Conservation (phyloP, 2,797 vertebrate genomes). For the Karalla daura region DNA sequence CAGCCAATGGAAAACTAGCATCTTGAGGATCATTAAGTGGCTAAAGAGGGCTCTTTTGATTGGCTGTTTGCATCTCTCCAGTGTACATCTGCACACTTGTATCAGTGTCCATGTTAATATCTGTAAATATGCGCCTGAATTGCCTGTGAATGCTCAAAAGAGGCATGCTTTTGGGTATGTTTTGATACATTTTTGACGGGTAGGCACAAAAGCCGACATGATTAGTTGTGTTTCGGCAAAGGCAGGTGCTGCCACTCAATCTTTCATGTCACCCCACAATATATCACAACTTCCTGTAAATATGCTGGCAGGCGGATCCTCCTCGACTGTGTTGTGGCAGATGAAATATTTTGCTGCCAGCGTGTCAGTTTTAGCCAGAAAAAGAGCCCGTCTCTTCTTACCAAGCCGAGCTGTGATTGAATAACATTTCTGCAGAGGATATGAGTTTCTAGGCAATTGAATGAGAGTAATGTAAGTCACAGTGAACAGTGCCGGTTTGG, state of each 20-base stretch:
- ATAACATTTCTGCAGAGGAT: slow-evolving; percentile 58
- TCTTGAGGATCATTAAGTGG: slow-evolving; percentile 75
- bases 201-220: slow-evolving; percentile 56
- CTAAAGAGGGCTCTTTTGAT: slow-evolving; percentile 67
- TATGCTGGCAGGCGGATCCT: slow-evolving; percentile 47
- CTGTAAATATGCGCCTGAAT: slow-evolving; percentile 54
- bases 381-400: slow-evolving; percentile 25
- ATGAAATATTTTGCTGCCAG: slow-evolving; percentile 60
- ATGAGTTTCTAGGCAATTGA: slow-evolving; percentile 53
- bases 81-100: slow-evolving; percentile 4
- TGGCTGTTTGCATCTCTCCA: slow-evolving; percentile 25
- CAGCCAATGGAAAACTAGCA: slow-evolving; percentile 75
- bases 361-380: slow-evolving; percentile 28
- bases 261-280: slow-evolving; percentile 54
- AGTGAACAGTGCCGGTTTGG: slow-evolving; percentile 46
- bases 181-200: slow-evolving; percentile 56
- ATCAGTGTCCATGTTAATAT: slow-evolving; percentile 44
- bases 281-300: slow-evolving; percentile 62
- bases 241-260: slow-evolving; percentile 64
- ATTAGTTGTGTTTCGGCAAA: slow-evolving; percentile 56
- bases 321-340: slow-evolving; percentile 39
- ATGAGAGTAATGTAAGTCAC: slow-evolving; percentile 55
- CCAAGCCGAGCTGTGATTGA: slow-evolving; percentile 52
- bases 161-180: slow-evolving; percentile 33
- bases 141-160: slow-evolving; percentile 25